These are phyloP conservation scores for Malthinus seriepunctatus DNA, from an alignment of 2,888 invertebrate species.

Conservation along the genomic window DNA sequence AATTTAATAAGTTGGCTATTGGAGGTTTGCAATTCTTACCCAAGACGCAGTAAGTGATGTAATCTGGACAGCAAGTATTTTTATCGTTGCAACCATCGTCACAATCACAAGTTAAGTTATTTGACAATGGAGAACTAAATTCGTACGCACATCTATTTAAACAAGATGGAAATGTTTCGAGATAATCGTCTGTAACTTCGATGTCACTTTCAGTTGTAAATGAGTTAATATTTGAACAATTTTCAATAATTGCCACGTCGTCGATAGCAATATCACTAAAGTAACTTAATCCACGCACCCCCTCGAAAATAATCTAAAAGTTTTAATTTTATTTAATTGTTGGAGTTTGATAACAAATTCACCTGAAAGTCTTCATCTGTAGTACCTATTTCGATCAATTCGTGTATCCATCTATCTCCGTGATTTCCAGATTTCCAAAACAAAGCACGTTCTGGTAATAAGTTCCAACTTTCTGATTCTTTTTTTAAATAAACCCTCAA, in stretches of 20 bases:
- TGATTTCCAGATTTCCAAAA: slow-evolving; percentile 70
- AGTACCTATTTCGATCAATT: slow-evolving; percentile 54
- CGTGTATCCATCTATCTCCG: slow-evolving; percentile 70
- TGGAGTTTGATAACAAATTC: background rate
- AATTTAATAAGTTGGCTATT: background rate
- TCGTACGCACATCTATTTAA: slow-evolving; percentile 54
- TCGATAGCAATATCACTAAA: slow-evolving; percentile 82
- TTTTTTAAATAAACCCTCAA: slow-evolving; percentile 60
- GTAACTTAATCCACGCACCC: slow-evolving; percentile 66
- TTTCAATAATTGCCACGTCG: slow-evolving; percentile 68
- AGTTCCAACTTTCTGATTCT: slow-evolving; percentile 49
- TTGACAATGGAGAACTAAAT: slow-evolving; percentile 16
- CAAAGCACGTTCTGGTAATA: slow-evolving; percentile 57
- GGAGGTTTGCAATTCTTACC: slow-evolving; percentile 40
- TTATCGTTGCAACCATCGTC: slow-evolving; percentile 58
- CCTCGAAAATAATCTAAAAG: slow-evolving; percentile 76
- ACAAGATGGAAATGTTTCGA: slow-evolving; percentile 56
- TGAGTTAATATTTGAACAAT: slow-evolving; percentile 55
- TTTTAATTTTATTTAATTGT: background rate
- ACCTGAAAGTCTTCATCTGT: slow-evolving; percentile 63
- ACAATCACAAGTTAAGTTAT: slow-evolving; percentile 61
- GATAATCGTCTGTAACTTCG: slow-evolving; percentile 21
- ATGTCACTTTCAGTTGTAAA: slow-evolving; percentile 45
- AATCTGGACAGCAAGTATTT: slow-evolving; percentile 71
- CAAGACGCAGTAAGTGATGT: slow-evolving; percentile 60